Evolutionary conservation across 1,140 invertebrate genomes (phyloP), one percentile per base, ranked within the genome.

Genomic region (Nasonia vitripennis): DNA sequence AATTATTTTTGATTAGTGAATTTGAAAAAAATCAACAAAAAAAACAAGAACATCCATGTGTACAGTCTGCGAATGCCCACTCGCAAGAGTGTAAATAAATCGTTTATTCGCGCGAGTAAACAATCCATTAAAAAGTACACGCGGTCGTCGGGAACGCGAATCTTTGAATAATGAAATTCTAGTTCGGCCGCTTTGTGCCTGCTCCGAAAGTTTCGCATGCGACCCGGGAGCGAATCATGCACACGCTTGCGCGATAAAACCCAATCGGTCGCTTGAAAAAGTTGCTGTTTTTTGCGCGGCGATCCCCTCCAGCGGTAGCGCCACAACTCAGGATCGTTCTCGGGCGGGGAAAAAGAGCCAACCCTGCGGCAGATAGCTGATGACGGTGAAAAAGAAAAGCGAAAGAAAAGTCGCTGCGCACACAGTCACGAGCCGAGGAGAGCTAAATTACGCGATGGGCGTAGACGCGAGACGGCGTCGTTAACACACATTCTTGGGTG

Each of bases 401-500:
- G 37, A 45, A 7, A 75, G 37, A 75, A 41, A 45, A 27, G 51
- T 55, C 51, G 17, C 0, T 55, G 51, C 55, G 20, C 17, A 62
- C 55, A 41, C 37, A 45, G 37, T 11, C 31, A 0, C 55, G 27
- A 48, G 20, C 51, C 20, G 78, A 48, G 77, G 20, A 80, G 37
- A 68, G 41, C 68, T 71, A 45, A 81, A 71, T 81, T 81, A 81
- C 79, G 68, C 62, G 55, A 62, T 62, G 55, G 55, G 55, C 55
- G 55, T 62, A 5, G 55, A 62, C 55, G 14, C 48, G 20, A n/a
- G 14, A 17, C 10, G 12, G 74, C n/a, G 81, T 48, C 70, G 41
- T 83, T 83, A 74, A 83, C 68, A 45, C 77, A 74, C 81, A 83
- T 83, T 83, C 71, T 83, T 82, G 81, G 20, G 68, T n/a, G 11